A percentile compares a stretch with the other conserved stretches of the same genome.
These are phyloP conservation scores for Pollenia griseotomentosa DNA, from an alignment of 2,888 invertebrate genomes.

Conservation along the genomic window DNA sequence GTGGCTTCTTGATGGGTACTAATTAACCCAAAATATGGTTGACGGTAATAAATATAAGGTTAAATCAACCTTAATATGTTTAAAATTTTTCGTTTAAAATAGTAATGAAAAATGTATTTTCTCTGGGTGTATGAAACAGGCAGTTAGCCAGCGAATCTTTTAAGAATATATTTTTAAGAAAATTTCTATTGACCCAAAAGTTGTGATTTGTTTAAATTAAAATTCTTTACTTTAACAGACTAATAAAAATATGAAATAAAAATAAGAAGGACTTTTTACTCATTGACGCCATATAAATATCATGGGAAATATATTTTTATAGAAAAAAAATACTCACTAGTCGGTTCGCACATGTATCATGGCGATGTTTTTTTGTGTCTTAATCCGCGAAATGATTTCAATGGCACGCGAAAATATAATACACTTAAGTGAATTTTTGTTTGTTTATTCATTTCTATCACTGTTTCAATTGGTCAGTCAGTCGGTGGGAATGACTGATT, in stretches of 20 bases:
- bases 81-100: no score
- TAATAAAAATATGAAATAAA: neutral
- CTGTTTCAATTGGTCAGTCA: constrained; percentile 59
- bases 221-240: neutral
- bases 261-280: neutral
- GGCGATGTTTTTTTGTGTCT: constrained; percentile 40
- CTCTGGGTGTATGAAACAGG: no score
- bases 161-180: no score
- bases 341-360: constrained; percentile 1
- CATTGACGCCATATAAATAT: constrained; percentile 54
- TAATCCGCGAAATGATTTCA: constrained; percentile 84
- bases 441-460: constrained; percentile 32
- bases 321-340: neutral
- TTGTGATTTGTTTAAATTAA: no score
- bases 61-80: no score
- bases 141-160: no score
- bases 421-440: constrained; percentile 74
- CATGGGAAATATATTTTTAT: constrained; percentile 26
- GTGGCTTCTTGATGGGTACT: no score
- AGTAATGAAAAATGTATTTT: no score
- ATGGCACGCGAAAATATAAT: constrained; percentile 81
- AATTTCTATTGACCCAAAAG: no score
- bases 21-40: no score
- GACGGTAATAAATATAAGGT: no score
- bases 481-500: neutral